Base-by-base conservation (phyloP, 2,113 vertebrate genomes). In the Ardeotis arabs region DNA sequence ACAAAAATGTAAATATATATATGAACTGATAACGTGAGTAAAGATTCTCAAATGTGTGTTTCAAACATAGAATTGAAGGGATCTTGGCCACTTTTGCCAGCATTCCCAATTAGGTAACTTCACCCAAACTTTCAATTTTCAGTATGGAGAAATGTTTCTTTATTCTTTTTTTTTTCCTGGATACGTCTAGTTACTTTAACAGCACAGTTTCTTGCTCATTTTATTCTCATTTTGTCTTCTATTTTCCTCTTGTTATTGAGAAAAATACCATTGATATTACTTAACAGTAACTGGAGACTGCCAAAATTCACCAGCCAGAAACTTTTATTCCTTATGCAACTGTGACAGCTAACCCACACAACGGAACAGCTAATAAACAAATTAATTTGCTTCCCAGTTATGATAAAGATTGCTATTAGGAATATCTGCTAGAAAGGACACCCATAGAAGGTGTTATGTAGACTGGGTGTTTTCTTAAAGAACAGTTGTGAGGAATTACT, bases 181-280 rank as follows among this genome's bases (percentile, higher is more conserved):
- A 4, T 82, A 45, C 50, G 9, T 53, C n/a, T 39, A 3, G 0
- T 81, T 84, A 58, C n/a, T 81, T 95, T 49, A 91, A 62, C 45
- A 62, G 53, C 21, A 81, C 14, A 10, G 13, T 25, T 80, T 87
- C 35, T 69, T 93, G 23, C 10, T 64, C 25, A 73, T 89, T 66
- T 94, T 74, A 23, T 49, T 70, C 25, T 78, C 22, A 55, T 82
- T 93, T 84, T 89, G 27, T 41, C 24, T 67, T 89, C 69, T 73
- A 15, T 74, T 69, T 74, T 63, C 24, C 41, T 73, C 47, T 81
- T 52, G 33, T 76, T 94, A 41, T 35, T 95, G 49, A 91, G 47
- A 85, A 89, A 91, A 94, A 90, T 83, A 44, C 44, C 45, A 52
- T 83, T 93, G 55, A 20, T 80, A 72, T 92, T 85, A 93, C 78